Base-by-base conservation (phyloP, 2,113 vertebrate genomes). In the Gnathonemus echidnorhynchus region DNA sequence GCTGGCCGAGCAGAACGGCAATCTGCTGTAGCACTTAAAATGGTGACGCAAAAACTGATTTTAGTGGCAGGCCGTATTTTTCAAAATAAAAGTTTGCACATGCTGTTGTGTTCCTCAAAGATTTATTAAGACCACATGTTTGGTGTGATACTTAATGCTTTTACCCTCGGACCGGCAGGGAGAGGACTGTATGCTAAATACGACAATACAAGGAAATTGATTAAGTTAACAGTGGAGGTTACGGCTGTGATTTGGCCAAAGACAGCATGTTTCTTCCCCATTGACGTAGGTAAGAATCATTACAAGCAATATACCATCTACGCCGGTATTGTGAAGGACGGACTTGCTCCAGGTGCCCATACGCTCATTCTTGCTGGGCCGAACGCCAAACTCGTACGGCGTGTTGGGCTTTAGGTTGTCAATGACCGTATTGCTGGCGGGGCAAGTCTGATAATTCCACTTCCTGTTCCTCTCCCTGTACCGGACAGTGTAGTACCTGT, bases 391-490 rank as follows among this genome's bases (percentile, higher is more conserved):
- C 93, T 99, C 98, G 92, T 99, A 99, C 58, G 96, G 91, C 0
- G 97, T 96, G 48, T 98, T 96, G 50, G 98, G 98, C 92, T 97
- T 99, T 86, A 99, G 94, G 89, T 97, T 96, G 85, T 98, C 98
- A 53, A 99, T 96, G 90, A 98, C 97, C 0, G 97, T 98, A 93
- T 98, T 97, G 21, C 97, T 98, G 35, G 97, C 96, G 42, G 98
- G 98, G 92, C 98, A 99, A 88, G 97, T 97, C 87, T 99, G 98
- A 92, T 98, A 98, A 94, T 96, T 95, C 98, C 98, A 99, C 91
- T 97, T 98, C 93, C 97, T 97, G 92, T 96, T 97, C 92, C 95
- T 97, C 93, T 99, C 98, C 94, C 97, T 97, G 91, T 99, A 99
- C 90, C 98, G 98, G 93, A 99, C 97, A 1, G 97, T 98, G 91